phyloP scores from a whole-genome alignment of 2,888 invertebrate species.

The Epirrhoe tristata region DNA sequence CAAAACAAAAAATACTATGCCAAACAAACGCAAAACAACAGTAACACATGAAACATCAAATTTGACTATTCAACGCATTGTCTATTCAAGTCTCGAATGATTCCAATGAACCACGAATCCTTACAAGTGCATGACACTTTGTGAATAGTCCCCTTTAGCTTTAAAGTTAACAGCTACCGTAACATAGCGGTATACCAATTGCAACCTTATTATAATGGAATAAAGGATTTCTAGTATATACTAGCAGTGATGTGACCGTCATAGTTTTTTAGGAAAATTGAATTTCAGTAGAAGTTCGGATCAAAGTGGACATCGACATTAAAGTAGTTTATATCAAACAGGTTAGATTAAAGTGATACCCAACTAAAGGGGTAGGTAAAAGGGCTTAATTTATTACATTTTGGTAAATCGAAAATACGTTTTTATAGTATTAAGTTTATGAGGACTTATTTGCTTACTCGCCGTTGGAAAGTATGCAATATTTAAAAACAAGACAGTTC shows the following conservation, averaged over 20 bases:
- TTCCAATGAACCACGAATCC: constrained; percentile 14
- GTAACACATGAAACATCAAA: not conserved
- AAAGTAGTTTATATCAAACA: constrained; percentile 55
- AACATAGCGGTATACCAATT: not conserved
- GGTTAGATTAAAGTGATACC: constrained; percentile 42
- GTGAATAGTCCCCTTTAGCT: constrained; percentile 43
- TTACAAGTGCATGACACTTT: constrained; percentile 20
- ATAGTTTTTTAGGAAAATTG: not conserved
- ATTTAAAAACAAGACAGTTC: not conserved
- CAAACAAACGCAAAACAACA: not conserved
- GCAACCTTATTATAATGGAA: not conserved
- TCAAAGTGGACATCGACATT: constrained; percentile 64
- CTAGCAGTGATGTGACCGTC: not conserved
- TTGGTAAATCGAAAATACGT: not conserved
- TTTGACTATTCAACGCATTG: not conserved
- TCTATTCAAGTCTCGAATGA: constrained; percentile 2
- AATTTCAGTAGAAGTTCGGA: constrained; percentile 46
- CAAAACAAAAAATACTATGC: not conserved
- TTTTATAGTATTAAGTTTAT: no score
- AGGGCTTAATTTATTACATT: constrained; percentile 18
- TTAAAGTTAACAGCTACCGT: not conserved
- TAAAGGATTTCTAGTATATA: not conserved
- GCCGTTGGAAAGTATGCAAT: not conserved
- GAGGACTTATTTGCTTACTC: no score
- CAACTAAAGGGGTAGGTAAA: constrained; percentile 28